Evolutionary conservation across 53 echinoderm and acorn worm species (phyloP).

Genomic region (Astropecten irregularis): DNA sequence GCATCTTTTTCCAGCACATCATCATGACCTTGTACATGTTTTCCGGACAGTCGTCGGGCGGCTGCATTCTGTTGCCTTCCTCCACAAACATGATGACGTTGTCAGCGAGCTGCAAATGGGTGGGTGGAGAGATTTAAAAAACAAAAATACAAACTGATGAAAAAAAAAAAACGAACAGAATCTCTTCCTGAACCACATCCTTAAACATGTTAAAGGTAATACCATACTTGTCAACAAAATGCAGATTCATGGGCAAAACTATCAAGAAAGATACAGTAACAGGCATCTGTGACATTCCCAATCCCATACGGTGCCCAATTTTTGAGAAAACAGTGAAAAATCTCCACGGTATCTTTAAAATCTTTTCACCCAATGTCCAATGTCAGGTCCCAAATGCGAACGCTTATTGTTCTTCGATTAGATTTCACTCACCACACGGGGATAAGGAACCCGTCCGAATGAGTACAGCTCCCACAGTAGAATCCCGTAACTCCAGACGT

Average conservation of each 20-base stretch:
- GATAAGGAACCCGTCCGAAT: conserved; percentile 98
- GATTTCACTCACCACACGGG: conserved; percentile 88
- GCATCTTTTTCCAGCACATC: conserved; percentile 70
- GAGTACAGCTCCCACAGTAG: conserved; percentile 98
- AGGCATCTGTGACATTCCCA: too few relatives aligned
- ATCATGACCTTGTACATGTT: conserved; percentile 70
- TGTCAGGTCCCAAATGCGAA: too few relatives aligned
- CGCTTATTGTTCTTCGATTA: not conserved
- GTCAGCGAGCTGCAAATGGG: conserved; percentile 81
- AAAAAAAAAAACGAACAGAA: not conserved
- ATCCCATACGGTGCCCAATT: too few relatives aligned
- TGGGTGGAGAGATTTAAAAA: not conserved
- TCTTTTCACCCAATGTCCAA: too few relatives aligned
- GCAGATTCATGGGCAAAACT: too few relatives aligned
- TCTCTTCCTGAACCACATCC: too few relatives aligned
- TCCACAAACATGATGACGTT: conserved; percentile 79
- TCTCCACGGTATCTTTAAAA: too few relatives aligned
- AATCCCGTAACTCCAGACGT: conserved; percentile 97
- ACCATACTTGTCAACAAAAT: too few relatives aligned
- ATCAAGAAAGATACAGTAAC: too few relatives aligned
- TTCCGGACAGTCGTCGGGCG: conserved; percentile 89
- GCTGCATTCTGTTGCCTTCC: conserved; percentile 88
- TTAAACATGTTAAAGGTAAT: too few relatives aligned
- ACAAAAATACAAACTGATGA: not conserved
- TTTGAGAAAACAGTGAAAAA: too few relatives aligned